Percentiles rank a stretch among this genome's conserved stretches.
These are phyloP conservation scores for Tinea pellionella DNA, from an alignment of 2,888 invertebrate species.

Conservation along the genomic window DNA sequence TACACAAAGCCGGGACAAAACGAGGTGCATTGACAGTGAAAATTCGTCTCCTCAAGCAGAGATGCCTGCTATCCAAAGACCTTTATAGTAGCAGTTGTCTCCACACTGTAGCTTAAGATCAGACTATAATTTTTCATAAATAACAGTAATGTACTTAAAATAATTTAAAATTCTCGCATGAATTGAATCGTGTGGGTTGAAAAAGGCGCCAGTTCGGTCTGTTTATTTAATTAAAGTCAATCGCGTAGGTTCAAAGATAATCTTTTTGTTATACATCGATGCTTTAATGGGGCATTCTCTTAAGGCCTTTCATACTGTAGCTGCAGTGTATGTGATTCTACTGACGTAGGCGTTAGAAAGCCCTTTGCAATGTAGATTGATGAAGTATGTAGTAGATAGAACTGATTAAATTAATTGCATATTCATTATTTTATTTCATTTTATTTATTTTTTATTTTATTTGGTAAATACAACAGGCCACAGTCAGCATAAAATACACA, in stretches of 20 bases:
- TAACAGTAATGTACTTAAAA: not conserved
- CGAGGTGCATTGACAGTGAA: no score
- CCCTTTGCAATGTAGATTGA: constrained; percentile 1
- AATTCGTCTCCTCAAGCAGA: no score
- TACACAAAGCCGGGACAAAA: no score
- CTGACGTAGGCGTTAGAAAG: constrained; percentile 2
- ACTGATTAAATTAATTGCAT: no score
- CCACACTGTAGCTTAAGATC: not conserved
- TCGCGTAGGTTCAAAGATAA: constrained; percentile 4
- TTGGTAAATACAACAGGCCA: no score
- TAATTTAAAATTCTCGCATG: not conserved
- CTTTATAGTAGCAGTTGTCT: no score
- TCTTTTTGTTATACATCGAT: not conserved
- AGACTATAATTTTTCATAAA: not conserved
- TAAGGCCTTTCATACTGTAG: not conserved
- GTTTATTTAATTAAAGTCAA: not conserved
- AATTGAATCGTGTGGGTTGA: not conserved
- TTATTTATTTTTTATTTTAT: not conserved
- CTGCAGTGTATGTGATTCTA: not conserved
- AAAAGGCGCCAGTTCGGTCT: not conserved
- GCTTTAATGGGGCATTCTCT: not conserved
- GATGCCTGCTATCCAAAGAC: no score
- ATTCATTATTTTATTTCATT: not conserved
- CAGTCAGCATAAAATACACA: no score
- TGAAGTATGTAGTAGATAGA: not conserved